Base-by-base conservation (phyloP, 2,113 vertebrate genomes). In the Podarcis raffonei region DNA sequence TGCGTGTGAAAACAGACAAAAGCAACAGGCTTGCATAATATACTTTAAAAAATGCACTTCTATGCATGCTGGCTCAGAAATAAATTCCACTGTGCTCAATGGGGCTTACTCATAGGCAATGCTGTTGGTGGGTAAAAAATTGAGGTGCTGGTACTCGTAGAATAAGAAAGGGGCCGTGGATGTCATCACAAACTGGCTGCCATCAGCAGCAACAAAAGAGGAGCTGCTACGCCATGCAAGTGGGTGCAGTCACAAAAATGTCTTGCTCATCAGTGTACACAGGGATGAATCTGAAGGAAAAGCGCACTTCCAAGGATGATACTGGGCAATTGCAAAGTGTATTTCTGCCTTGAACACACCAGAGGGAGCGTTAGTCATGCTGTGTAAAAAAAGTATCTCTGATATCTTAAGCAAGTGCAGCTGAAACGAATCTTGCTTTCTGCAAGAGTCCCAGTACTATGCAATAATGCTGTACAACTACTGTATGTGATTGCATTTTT, bases 341-440 rank as follows among this genome's bases (percentile, higher is more conserved):
- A 95, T 96, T 86, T 96, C 94, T 94, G 77, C 94, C 91, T 93
- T 88, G 89, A 89, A 89, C 93, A 94, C 95, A 94, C 92, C 76
- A 96, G 95, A 95, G 95, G 95, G 94, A 96, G 94, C 48, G 82
- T 94, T 93, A 90, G 92, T 92, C 95, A 95, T 93, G 91, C 91
- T 91, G 90, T 81, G 9, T 80, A 90, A 89, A 77, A 95, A 77
- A 89, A 87, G 76, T 90, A 94, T 95, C 93, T 94, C 91, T 94
- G 92, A 87, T 66, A 94, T 89, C 83, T 91, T 79, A 86, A 81
- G 66, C 39, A 74, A 83, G 75, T 68, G 66, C 65, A 84, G 74
- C 16, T 0, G 0, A 48, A 68, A 66, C 20, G 30, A 53, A 69
- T 57, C 11, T 48, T 20, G 48, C 39, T 53, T 88, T 83, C 37